Evolutionary conservation across 1,140 invertebrate species (phyloP).

Genomic region (Cyphomyrmex costatus): DNA sequence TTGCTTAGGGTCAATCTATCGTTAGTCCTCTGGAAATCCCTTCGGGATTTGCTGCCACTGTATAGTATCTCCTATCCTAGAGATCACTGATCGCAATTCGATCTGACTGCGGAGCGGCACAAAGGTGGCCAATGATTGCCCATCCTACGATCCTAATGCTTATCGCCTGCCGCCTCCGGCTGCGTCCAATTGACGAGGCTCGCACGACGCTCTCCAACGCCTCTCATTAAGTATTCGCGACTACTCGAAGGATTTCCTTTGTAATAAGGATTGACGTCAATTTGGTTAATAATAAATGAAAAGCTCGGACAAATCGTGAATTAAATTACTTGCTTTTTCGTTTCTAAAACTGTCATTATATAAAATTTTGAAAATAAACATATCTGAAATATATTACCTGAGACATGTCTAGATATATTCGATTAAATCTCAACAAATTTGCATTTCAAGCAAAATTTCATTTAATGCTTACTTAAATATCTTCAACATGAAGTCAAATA

Average conservation of each 20-base stretch:
- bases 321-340: slow-evolving; percentile 6
- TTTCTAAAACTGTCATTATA: neutral
- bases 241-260: slow-evolving; percentile 35
- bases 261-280: slow-evolving; percentile 38
- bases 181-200: slow-evolving; percentile 50
- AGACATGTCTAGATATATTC: slow-evolving; percentile 1
- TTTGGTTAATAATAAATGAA: slow-evolving; percentile 8
- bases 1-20: slow-evolving; percentile 83
- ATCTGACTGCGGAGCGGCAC: slow-evolving; percentile 77
- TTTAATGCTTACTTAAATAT: slow-evolving; percentile 35
- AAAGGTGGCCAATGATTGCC: slow-evolving; percentile 76
- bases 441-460: slow-evolving; percentile 28
- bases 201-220: slow-evolving; percentile 41
- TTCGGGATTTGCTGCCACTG: slow-evolving; percentile 68
- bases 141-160: slow-evolving; percentile 70
- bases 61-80: slow-evolving; percentile 72
- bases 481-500: neutral
- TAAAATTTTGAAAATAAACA: neutral
- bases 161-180: slow-evolving; percentile 65
- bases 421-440: slow-evolving; percentile 40
- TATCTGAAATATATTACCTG: slow-evolving; percentile 7
- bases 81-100: slow-evolving; percentile 84
- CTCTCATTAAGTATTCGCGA: slow-evolving; percentile 64
- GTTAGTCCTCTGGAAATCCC: slow-evolving; percentile 80
- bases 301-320: slow-evolving; percentile 11